phyloP scores from a whole-genome alignment of 1,140 invertebrate genomes.

The Drosophila navojoa region DNA sequence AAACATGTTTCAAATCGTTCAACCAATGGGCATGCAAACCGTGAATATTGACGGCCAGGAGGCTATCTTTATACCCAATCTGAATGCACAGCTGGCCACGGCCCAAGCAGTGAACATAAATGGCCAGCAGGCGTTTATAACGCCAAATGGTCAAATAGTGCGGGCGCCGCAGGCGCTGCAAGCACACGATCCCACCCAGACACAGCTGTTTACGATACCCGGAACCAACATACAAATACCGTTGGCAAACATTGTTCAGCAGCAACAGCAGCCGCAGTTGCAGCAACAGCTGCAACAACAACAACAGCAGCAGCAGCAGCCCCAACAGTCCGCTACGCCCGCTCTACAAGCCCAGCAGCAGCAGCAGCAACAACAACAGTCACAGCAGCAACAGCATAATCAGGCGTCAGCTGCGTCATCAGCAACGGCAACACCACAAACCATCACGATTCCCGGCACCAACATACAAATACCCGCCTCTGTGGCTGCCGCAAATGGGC shows the following conservation, averaged over 20 bases:
- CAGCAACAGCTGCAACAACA: conserved; percentile 22
- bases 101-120: conserved; percentile 79
- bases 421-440: conserved; percentile 43
- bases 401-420: neutral
- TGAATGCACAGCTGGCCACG: conserved; percentile 71
- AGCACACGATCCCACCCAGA: conserved; percentile 84
- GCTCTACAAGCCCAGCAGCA: conserved; percentile 32
- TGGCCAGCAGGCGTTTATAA: conserved; percentile 84
- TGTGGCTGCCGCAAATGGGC: conserved; percentile 75
- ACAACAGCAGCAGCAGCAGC: conserved; percentile 28
- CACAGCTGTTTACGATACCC: conserved; percentile 85
- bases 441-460: conserved; percentile 86
- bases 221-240: conserved; percentile 87
- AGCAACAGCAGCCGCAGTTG: conserved; percentile 58
- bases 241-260: conserved; percentile 72
- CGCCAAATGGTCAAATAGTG: conserved; percentile 87
- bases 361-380: conserved; percentile 29
- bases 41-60: conserved; percentile 97
- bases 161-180: conserved; percentile 84
- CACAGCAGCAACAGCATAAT: conserved; percentile 3
- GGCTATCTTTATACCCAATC: conserved; percentile 92
- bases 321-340: conserved; percentile 7
- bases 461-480: conserved; percentile 86
- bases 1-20: conserved; percentile 83
- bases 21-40: conserved; percentile 89